These are phyloP conservation scores for Drosophila funebris DNA, from an alignment of 1,140 invertebrate species.

Conservation along the genomic window DNA sequence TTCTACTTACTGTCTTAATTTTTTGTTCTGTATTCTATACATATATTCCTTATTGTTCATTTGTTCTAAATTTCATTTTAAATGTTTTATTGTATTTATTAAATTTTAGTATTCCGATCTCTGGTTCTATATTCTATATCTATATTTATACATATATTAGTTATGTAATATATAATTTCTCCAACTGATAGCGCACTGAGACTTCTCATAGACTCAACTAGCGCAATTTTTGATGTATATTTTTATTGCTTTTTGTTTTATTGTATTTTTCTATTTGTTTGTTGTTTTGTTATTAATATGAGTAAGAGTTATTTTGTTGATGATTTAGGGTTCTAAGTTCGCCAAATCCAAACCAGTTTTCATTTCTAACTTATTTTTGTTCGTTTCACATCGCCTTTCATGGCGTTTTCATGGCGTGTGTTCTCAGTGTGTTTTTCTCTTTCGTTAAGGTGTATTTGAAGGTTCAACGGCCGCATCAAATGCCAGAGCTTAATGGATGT, in stretches of 20 bases:
- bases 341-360: slow-evolving; percentile 77
- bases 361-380: slow-evolving; percentile 78
- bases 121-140: background rate
- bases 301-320: slow-evolving; percentile 66
- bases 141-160: too few relatives aligned
- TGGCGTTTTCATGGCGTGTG: slow-evolving; percentile 22
- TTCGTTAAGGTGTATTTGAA: slow-evolving; percentile 69
- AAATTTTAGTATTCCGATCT: background rate
- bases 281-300: slow-evolving; percentile 70
- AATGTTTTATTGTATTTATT: background rate
- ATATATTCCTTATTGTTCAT: background rate
- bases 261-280: slow-evolving; percentile 21
- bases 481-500: slow-evolving; percentile 56
- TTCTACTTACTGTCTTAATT: background rate
- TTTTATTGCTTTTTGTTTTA: slow-evolving; percentile 42
- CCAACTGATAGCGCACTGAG: slow-evolving; percentile 29
- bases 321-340: slow-evolving; percentile 75
- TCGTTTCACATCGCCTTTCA: slow-evolving; percentile 61
- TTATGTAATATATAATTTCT: too few relatives aligned
- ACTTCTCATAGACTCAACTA: slow-evolving; percentile 23
- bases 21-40: background rate
- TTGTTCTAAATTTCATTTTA: background rate
- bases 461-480: slow-evolving; percentile 73
- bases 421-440: slow-evolving; percentile 59
- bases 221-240: slow-evolving; percentile 36